Conservation (phyloP, 2,797 vertebrate genomes). For the Pachyuromys duprasi region DNA sequence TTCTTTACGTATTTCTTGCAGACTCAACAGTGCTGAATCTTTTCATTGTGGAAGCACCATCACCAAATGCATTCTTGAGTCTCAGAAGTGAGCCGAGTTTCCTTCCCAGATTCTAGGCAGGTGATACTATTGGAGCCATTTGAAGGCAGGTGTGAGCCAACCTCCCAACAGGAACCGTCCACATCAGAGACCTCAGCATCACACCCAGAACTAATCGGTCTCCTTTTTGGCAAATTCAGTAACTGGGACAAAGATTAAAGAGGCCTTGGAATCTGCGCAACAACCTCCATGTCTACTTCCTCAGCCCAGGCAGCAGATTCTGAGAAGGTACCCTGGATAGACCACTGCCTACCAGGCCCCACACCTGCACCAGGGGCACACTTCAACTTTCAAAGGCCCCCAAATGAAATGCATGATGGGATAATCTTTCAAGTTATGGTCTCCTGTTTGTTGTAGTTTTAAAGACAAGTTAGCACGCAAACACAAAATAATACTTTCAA, state of each 20-base stretch:
- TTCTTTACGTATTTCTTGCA: conserved; percentile 48
- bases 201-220: conserved; percentile 78
- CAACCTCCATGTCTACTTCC: conserved; percentile 70
- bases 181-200: conserved; percentile 65
- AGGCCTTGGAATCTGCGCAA: conserved; percentile 63
- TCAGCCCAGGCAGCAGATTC: conserved; percentile 8
- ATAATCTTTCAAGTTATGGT: conserved; percentile 22
- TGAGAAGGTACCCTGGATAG: conserved; percentile 59
- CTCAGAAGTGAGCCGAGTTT: conserved; percentile 54
- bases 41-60: conserved; percentile 53
- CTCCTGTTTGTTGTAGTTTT: not conserved
- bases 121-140: not conserved
- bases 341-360: conserved; percentile 6
- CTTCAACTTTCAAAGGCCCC: conserved; percentile 21
- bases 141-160: conserved; percentile 60
- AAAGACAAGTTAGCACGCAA: not conserved
- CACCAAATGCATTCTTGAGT: conserved; percentile 55
- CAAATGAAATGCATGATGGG: not conserved
- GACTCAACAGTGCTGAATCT: conserved; percentile 28
- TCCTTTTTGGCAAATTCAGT: conserved; percentile 70
- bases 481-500: conserved; percentile 28
- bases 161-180: conserved; percentile 62
- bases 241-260: conserved; percentile 73
- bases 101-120: conserved; percentile 4
- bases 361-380: conserved; percentile 64